Percentiles rank a stretch among this genome's conserved stretches.
These are phyloP conservation scores for Acanthurus leucopareius DNA, from an alignment of 2,797 vertebrate species.

Conservation along the genomic window DNA sequence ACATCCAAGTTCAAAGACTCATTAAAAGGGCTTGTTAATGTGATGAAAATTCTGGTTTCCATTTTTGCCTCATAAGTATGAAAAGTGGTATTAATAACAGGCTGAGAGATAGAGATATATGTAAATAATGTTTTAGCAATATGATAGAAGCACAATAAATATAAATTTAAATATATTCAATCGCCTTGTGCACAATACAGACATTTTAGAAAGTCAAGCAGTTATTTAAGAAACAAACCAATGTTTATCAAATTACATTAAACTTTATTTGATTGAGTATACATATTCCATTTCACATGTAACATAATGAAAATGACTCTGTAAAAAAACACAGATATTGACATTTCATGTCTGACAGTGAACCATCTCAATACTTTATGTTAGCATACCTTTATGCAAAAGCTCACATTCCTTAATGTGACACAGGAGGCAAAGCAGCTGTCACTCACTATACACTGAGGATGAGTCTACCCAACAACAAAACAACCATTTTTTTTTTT, in stretches of 20 bases:
- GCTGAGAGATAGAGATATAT: no score
- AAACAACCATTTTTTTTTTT: no score
- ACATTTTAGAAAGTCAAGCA: not conserved
- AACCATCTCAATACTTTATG: constrained; percentile 51
- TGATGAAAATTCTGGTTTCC: not conserved
- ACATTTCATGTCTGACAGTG: constrained; percentile 63
- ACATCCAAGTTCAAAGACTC: not conserved
- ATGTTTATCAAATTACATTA: constrained; percentile 66
- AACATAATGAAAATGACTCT: constrained; percentile 65
- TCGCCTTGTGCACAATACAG: not conserved
- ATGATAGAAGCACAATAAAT: no score
- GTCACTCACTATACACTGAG: constrained; percentile 23
- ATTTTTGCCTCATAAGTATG: not conserved
- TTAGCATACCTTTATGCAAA: constrained; percentile 50
- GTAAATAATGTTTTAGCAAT: no score
- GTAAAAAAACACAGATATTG: constrained; percentile 70
- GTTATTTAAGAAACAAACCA: constrained; percentile 6
- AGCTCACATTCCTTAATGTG: constrained; percentile 65
- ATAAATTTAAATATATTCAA: no score
- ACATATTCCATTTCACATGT: constrained; percentile 57
- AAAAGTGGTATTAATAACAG: not conserved
- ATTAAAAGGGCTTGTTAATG: not conserved
- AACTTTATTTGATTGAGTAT: constrained; percentile 68
- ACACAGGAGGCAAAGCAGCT: constrained; percentile 60
- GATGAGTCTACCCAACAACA: constrained; percentile 50